These are phyloP conservation scores for Oncorhynchus keta DNA, from an alignment of 2,113 vertebrate genomes.

Conservation along the genomic window DNA sequence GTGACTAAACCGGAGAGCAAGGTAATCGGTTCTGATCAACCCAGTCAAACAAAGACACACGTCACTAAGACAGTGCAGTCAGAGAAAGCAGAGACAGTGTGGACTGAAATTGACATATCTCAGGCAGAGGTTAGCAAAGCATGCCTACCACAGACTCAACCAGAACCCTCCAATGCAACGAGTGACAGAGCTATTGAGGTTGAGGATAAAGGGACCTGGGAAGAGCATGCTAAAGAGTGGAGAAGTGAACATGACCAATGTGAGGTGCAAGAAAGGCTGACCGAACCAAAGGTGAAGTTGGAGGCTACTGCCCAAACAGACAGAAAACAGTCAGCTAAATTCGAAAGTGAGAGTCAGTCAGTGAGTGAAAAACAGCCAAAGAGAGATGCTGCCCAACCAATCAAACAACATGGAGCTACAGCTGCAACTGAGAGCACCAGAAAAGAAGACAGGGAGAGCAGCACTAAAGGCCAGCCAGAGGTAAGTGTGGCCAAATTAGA, in stretches of 20 bases:
- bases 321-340: neutral
- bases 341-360: neutral
- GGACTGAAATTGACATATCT: conserved; percentile 3
- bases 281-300: neutral
- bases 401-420: neutral
- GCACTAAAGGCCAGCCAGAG: neutral
- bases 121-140: neutral
- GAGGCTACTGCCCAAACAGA: neutral
- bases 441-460: neutral
- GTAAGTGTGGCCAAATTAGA: neutral
- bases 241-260: neutral
- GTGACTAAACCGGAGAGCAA: conserved; percentile 1
- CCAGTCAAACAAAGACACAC: neutral
- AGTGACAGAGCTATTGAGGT: neutral
- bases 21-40: conserved; percentile 14
- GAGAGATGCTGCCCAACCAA: neutral
- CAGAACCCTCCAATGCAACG: conserved; percentile 3
- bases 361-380: neutral
- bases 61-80: neutral
- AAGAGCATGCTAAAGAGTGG: neutral
- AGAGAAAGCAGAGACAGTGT: neutral
- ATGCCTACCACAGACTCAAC: conserved; percentile 1
- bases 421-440: neutral
- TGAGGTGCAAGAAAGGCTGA: neutral
- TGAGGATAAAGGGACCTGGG: neutral